Evolutionary conservation across 2,888 invertebrate genomes (phyloP).

Genomic region (Limnephilus auricula): DNA sequence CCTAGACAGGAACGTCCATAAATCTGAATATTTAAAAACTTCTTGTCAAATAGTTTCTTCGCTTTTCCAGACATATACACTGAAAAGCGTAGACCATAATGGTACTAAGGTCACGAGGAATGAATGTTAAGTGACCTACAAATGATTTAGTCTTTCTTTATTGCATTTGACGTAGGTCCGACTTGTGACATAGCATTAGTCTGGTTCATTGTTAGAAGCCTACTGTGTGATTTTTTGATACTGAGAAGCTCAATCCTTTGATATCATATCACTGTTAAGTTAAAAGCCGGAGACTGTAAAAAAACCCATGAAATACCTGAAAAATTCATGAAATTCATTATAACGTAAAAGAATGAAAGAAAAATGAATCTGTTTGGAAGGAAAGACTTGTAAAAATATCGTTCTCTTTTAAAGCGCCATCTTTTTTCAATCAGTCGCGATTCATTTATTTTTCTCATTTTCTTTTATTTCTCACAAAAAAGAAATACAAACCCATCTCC

Average conservation of each 20-base stretch:
- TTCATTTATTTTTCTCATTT: conserved; percentile 63
- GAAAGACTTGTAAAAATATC: conserved; percentile 20
- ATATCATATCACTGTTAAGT: background rate
- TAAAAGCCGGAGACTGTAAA: background rate
- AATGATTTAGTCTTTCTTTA: background rate
- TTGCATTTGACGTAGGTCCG: background rate
- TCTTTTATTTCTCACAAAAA: conserved; percentile 53
- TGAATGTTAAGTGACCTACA: background rate
- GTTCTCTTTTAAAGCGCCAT: conserved; percentile 49
- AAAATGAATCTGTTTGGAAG: conserved; percentile 5
- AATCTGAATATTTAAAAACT: background rate
- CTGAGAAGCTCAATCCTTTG: background rate
- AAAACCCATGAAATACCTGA: background rate
- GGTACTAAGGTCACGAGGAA: background rate
- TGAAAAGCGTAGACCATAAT: background rate
- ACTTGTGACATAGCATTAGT: background rate
- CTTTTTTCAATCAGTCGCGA: conserved; percentile 62
- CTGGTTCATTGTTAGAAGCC: background rate
- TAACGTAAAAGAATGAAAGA: background rate
- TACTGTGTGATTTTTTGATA: background rate
- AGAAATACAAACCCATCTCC: conserved; percentile 42
- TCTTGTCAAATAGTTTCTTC: background rate
- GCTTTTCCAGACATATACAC: background rate
- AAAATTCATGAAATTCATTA: conserved; percentile 17
- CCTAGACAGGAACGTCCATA: too few species aligned